Conservation (phyloP, 2,113 vertebrate genomes). For the Alouatta palliata region DNA sequence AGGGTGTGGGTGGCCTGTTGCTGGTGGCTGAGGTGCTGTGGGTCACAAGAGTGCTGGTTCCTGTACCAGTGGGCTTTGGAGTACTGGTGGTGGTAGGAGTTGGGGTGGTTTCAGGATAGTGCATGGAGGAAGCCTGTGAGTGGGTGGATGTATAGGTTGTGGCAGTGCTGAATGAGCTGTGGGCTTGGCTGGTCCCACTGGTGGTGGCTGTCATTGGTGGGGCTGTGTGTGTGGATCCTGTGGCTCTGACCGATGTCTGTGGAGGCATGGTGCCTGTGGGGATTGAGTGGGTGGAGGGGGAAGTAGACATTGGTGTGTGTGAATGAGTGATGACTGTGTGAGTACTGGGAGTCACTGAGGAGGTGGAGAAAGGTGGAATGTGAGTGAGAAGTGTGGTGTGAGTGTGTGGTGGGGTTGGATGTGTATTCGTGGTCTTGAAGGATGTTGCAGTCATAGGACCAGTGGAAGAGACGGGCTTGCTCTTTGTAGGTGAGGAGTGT, state of each 20-base stretch:
- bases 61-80: not conserved
- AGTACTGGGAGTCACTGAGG: not conserved
- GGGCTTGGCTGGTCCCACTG: rapidly evolving
- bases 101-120: not conserved
- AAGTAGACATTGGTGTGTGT: rapidly evolving
- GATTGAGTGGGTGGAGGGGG: not conserved
- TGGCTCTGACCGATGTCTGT: rapidly evolving
- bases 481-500: rapidly evolving
- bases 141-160: no score
- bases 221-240: rapidly evolving
- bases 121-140: no score
- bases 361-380: rapidly evolving
- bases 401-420: rapidly evolving
- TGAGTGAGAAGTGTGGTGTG: rapidly evolving
- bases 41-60: no score
- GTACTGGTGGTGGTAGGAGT: not conserved
- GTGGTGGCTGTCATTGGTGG: not conserved
- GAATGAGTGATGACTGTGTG: rapidly evolving
- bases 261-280: rapidly evolving
- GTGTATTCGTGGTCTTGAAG: not conserved
- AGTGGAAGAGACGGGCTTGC: rapidly evolving
- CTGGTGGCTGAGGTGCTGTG: no score
- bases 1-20: rapidly evolving
- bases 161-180: not conserved
- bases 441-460: rapidly evolving